Percentiles rank a stretch among this genome's conserved stretches.
These are phyloP conservation scores for Colistium nudipinnis DNA, from an alignment of 2,113 vertebrate species.

Conservation along the genomic window DNA sequence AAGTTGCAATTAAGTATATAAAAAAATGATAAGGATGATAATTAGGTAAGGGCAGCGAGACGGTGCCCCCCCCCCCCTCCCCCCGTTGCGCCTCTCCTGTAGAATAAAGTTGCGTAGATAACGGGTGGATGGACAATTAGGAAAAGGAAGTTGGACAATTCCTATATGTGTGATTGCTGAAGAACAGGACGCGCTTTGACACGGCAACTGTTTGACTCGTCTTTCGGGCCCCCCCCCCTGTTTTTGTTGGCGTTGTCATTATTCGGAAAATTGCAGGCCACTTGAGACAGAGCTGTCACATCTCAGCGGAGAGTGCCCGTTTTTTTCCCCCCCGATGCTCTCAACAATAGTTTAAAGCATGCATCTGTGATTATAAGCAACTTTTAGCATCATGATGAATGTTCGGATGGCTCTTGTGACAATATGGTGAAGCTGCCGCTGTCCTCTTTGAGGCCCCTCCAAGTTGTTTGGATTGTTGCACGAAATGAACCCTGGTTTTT, in stretches of 20 bases:
- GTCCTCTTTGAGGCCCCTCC: not conserved
- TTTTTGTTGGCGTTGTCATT: not conserved
- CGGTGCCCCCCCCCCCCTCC: too few relatives aligned
- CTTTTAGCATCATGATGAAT: not conserved
- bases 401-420: not conserved
- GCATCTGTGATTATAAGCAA: not conserved
- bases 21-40: not conserved
- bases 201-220: too few relatives aligned
- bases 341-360: not conserved
- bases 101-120: too few relatives aligned
- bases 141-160: too few relatives aligned
- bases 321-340: not conserved
- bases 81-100: too few relatives aligned
- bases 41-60: not conserved
- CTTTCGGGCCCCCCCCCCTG: too few relatives aligned
- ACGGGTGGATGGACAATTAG: too few relatives aligned
- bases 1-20: not conserved
- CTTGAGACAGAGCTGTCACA: not conserved
- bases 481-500: not conserved
- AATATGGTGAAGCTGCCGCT: too few relatives aligned
- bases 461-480: not conserved
- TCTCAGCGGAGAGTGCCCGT: slow-evolving; percentile 1
- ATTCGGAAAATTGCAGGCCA: not conserved
- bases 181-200: too few relatives aligned
- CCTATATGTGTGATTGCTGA: too few relatives aligned